A percentile compares a stretch with the other conserved stretches of the same genome.
Conservation (phyloP, 2,113 vertebrate species). For the Pyxicephalus adspersus region DNA sequence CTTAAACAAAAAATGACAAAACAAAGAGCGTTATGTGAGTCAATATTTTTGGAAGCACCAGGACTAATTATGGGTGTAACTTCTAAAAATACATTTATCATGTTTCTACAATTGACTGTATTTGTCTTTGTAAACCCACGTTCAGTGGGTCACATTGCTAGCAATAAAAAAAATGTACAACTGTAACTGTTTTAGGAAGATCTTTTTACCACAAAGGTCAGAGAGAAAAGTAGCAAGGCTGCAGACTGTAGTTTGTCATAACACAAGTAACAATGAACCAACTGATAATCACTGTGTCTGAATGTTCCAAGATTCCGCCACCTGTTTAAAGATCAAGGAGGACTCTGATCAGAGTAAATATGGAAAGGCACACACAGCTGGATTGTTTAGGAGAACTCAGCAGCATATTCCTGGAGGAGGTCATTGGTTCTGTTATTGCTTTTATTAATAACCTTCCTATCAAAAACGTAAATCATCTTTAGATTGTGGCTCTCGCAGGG, state of each 20-base stretch:
- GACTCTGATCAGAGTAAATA: constrained; percentile 48
- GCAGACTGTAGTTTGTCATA: constrained; percentile 33
- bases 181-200: constrained; percentile 43
- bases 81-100: constrained; percentile 43
- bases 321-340: constrained; percentile 54
- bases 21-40: too few relatives aligned
- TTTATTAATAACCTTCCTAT: constrained; percentile 50
- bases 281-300: constrained; percentile 34
- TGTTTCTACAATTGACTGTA: constrained; percentile 15
- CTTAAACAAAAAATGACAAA: too few relatives aligned
- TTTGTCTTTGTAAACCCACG: constrained; percentile 12
- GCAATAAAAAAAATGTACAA: constrained; percentile 43
- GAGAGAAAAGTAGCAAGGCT: constrained; percentile 36
- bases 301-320: constrained; percentile 39
- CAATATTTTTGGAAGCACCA: constrained; percentile 1
- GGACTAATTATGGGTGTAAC: constrained; percentile 15
- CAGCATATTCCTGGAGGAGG: constrained; percentile 51
- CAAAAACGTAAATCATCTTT: constrained; percentile 51
- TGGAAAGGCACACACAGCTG: constrained; percentile 52
- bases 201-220: constrained; percentile 45
- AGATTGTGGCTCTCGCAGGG: constrained; percentile 59
- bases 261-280: constrained; percentile 51
- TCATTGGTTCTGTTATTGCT: constrained; percentile 54
- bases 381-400: constrained; percentile 35
- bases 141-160: constrained; percentile 24